Evolutionary conservation across 2,797 vertebrate species (phyloP), one percentile per base, ranked within the genome.

Genomic region (Parambassis ranga): DNA sequence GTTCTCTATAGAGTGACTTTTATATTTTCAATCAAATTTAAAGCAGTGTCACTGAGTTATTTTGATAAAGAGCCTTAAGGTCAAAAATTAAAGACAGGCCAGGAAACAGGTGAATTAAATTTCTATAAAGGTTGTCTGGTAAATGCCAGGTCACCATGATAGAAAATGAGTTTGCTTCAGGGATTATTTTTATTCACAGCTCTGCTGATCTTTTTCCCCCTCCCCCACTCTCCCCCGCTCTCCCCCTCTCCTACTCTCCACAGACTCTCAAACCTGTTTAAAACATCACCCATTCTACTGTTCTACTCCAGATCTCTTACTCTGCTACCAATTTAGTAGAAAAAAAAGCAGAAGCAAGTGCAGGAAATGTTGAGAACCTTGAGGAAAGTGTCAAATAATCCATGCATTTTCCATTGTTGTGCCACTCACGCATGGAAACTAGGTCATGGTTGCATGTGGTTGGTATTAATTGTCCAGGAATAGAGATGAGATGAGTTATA

Each of bases 141-240:
- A 84, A 85, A 85, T 81, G 70, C 62, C 81, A 80, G 58, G 75
- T 65, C 75, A 65, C 48, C 2, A 2, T 51, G 52, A 75, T 59
- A 73, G 39, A 73, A 77, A 77, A 75, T 68, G 1, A 56, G 48
- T 76, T 83, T 57, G 57, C 61, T 61, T 28, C 43, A 18, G 35
- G 39, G 32, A 16, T 67, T 65, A 49, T 52, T 65, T 69, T 72
- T 61, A 59, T 74, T 79, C 50, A 50, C 11, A 58, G 43, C 48
- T 65, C 13, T 60, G 36, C 52, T 68, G 35, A 52, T 71, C 37
- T 74, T 73, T n/a, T 65, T 72, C 19, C 47, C 48, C 50, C 43
- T 49, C 60, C 16, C 15, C 20, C 16, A 19, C 28, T 26, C 27
- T 16, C 9, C 16, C 16, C 9, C 16, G 4, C 43, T 30, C 19